A percentile compares a stretch with the other conserved stretches of the same genome.
Evolutionary conservation across 2,797 vertebrate species (phyloP).

Genomic region (Spea hammondii): DNA sequence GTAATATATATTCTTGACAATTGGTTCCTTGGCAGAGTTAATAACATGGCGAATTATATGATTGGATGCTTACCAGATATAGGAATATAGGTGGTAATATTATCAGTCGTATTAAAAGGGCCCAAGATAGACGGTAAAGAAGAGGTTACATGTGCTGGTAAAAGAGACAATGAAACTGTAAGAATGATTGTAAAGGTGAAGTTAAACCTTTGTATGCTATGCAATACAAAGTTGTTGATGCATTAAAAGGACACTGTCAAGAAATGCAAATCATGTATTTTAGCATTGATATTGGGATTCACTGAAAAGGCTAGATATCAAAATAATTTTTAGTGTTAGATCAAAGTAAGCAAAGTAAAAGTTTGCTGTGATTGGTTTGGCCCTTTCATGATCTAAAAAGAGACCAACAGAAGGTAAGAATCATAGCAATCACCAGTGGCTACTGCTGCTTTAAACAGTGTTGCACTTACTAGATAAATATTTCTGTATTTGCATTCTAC

Average conservation of each 20-base stretch:
- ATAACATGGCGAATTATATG: neutral
- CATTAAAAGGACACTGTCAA: neutral
- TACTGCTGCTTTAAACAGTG: too few species aligned
- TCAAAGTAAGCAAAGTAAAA: too few species aligned
- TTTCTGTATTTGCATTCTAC: too few species aligned
- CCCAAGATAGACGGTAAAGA: slow-evolving; percentile 29
- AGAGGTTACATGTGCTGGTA: slow-evolving; percentile 34
- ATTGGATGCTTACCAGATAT: slow-evolving; percentile 55
- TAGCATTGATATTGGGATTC: too few species aligned
- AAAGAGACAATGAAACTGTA: slow-evolving; percentile 23
- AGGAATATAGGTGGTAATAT: slow-evolving; percentile 26
- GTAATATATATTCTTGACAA: too few species aligned
- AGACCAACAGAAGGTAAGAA: too few species aligned
- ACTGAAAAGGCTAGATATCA: too few species aligned
- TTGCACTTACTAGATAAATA: too few species aligned
- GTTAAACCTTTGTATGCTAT: neutral
- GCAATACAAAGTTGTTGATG: neutral
- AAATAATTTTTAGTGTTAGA: too few species aligned
- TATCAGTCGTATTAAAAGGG: slow-evolving; percentile 27
- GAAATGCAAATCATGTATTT: neutral
- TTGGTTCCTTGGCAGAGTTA: neutral
- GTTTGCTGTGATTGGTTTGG: too few species aligned
- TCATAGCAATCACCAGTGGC: too few species aligned
- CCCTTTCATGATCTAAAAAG: too few species aligned
- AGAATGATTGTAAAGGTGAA: slow-evolving; percentile 13